Conservation (phyloP, 2,888 invertebrate genomes). For the Phania funesta region DNA sequence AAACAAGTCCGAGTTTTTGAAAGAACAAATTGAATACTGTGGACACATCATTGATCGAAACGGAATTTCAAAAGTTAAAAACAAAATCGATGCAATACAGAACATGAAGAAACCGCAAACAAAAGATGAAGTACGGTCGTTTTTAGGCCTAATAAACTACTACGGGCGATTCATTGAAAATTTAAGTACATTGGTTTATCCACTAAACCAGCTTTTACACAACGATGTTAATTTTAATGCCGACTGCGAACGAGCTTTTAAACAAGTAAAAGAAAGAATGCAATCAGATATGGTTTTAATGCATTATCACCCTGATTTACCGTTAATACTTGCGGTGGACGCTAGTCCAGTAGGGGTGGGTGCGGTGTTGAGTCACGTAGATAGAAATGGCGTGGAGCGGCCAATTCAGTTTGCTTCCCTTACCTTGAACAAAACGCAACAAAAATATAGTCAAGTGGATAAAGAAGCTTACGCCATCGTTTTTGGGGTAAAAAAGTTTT, state of each 20-base stretch:
- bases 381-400: slow-evolving; percentile 67
- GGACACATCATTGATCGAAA: slow-evolving; percentile 68
- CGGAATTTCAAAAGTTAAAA: slow-evolving; percentile 72
- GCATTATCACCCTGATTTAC: slow-evolving; percentile 71
- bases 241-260: slow-evolving; percentile 69
- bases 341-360: slow-evolving; percentile 71
- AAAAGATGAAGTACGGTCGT: slow-evolving; percentile 70
- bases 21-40: slow-evolving; percentile 17
- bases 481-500: background rate
- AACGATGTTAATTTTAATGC: slow-evolving; percentile 65
- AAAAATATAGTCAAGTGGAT: background rate
- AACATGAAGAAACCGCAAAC: slow-evolving; percentile 69
- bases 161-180: slow-evolving; percentile 72
- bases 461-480: background rate
- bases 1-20: slow-evolving; percentile 71
- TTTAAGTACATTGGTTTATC: slow-evolving; percentile 70
- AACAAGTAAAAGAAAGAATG: slow-evolving; percentile 69
- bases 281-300: slow-evolving; percentile 67
- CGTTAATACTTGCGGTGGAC: slow-evolving; percentile 71
- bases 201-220: slow-evolving; percentile 67
- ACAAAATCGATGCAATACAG: slow-evolving; percentile 73
- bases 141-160: slow-evolving; percentile 69
- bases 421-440: slow-evolving; percentile 42
- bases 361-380: slow-evolving; percentile 74
- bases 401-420: slow-evolving; percentile 71